These are phyloP conservation scores for Chiloscyllium punctatum DNA, from an alignment of 2,797 vertebrate genomes.

Conservation along the genomic window DNA sequence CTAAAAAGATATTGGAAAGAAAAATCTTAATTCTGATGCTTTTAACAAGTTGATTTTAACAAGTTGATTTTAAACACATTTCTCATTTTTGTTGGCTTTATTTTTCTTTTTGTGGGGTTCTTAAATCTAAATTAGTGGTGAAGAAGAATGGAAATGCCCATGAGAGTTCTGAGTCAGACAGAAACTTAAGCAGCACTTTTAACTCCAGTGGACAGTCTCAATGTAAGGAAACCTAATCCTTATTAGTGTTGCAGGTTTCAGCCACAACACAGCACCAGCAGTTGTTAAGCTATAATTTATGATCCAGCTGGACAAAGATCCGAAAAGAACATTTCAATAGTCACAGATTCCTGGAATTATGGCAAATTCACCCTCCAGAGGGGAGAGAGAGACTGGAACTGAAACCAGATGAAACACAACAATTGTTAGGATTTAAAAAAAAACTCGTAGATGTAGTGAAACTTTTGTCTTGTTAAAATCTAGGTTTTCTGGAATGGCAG, in stretches of 20 bases:
- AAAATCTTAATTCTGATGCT: neutral
- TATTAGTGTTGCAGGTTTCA: slow-evolving; percentile 19
- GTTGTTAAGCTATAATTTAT: neutral
- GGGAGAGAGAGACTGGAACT: neutral
- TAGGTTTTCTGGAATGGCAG: neutral
- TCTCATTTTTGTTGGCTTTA: neutral
- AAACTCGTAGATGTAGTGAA: neutral
- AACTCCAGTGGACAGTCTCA: slow-evolving; percentile 5
- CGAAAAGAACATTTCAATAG: neutral
- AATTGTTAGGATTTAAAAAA: neutral
- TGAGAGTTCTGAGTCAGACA: slow-evolving; percentile 5
- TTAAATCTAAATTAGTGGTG: neutral
- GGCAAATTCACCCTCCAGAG: neutral
- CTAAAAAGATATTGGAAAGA: neutral
- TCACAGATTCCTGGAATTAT: neutral
- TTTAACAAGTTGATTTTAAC: neutral
- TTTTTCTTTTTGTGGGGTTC: neutral
- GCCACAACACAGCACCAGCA: slow-evolving; percentile 15
- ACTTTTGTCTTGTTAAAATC: neutral
- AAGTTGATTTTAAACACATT: slow-evolving; percentile 12
- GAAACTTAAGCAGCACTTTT: slow-evolving; percentile 12
- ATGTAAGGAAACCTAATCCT: slow-evolving; percentile 1
- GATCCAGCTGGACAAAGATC: neutral
- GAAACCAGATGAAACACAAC: neutral
- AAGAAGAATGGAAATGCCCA: neutral